Base-by-base conservation (phyloP, 1,140 invertebrate species). In the Cataglyphis hispanica region DNA sequence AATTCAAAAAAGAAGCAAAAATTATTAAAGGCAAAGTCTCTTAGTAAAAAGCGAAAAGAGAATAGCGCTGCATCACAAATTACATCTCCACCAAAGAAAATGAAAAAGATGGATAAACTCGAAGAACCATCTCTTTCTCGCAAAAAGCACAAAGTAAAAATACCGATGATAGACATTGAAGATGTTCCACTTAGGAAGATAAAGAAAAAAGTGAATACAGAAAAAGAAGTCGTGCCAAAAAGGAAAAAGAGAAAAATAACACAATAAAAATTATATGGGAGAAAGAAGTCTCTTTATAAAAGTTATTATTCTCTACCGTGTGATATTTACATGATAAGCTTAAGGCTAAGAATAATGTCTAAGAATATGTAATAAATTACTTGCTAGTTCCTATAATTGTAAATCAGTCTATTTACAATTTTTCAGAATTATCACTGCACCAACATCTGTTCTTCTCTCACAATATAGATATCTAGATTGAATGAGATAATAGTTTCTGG, bases 391-490 rank as follows among this genome's bases (percentile, higher is more conserved):
- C 85, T 90, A 90, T 77, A 40, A 53, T 37, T 80, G 46, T 53
- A 80, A 87, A 83, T 92, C 85, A 91, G 85, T 91, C 88, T 91
- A 91, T 88, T 64, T 89, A 89, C 77, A 91, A 74, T 53, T 84
- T 77, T 53, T 19, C 70, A 74, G 60, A 75, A 4, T 70, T 81
- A 34, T 72, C 67, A 75, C 61, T 50, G 69, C 34, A 56, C n/a
- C 31, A 53, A 80, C 53, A 58, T 13, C 80, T 50, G 46, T 83
- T n/a, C 31, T 56, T 74, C 34, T 67, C 60, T 50, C 25, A 22
- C 13, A 13, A 72, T 19, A 31, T 53, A 66, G 43, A 58, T 27
- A 80, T 66, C 37, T 50, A 10, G 4, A 1, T 19, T 27, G n/a
- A 37, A 25, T 16, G 43, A 80, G 31, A 80, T 80, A 80, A 80